Evolutionary conservation across 2,888 invertebrate genomes (phyloP), one percentile per base, ranked within the genome.

Genomic region (Rosalia funebris): DNA sequence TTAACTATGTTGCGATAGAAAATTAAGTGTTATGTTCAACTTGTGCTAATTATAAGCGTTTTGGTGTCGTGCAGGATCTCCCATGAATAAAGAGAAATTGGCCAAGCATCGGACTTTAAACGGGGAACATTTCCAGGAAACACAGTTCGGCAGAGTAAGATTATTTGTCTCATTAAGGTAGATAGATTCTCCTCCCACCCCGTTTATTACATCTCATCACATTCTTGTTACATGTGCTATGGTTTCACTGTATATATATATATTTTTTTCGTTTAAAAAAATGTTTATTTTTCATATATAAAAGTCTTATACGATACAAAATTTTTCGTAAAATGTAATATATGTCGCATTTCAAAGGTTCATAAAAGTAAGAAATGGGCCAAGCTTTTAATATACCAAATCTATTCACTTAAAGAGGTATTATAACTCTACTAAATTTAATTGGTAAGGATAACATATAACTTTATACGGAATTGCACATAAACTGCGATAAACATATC

Each of bases 61-160:
- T 50, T 50, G 31, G 55, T 74, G 66, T 76, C 69, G 60, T 65
- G 48, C 87, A 92, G 92, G 92, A 81, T 90, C 92, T 69, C 91
- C 92, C 70, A 89, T 91, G 84, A 92, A 92, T 85, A 90, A 87
- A 83, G 89, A 89, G 84, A 91, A 91, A 85, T 84, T 92, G 84
- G 91, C 89, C 81, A 90, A 90, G 82, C 89, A 90, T 82, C 83
- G 87, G 84, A 86, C 87, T 82, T 87, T 89, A 76, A 88, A 88
- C 81, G 87, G 89, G 85, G 84, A 85, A 79, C 85, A 85, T 77
- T 87, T 89, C 75, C 90, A 91, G 81, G 91, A 92, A 84, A 91
- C 91, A 67, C 89, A 91, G 74, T 86, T 92, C 80, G 90, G 89
- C 82, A 87, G 91, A 88, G 91, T 91, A 91, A 89, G 89, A 67